phyloP scores from a whole-genome alignment of 2,888 invertebrate genomes.

The Aspidapion aeneum region DNA sequence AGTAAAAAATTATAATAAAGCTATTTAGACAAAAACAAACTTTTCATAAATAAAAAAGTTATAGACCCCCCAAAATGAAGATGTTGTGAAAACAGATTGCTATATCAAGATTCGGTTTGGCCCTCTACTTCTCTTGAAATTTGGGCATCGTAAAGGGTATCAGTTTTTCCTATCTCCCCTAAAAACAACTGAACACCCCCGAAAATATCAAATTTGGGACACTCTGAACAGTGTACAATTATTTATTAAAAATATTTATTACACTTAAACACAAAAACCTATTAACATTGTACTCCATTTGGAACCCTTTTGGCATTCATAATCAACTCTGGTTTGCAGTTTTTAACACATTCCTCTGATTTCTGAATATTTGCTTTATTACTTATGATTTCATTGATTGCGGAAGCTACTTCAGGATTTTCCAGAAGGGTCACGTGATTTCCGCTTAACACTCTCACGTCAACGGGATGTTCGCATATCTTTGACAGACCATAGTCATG shows the following conservation, averaged over 20 bases:
- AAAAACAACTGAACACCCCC: no score
- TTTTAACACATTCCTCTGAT: not conserved
- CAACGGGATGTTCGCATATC: conserved; percentile 49
- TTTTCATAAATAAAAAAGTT: no score
- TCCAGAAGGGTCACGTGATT: conserved; percentile 69
- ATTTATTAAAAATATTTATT: not conserved
- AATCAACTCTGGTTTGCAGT: not conserved
- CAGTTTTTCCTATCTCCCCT: no score
- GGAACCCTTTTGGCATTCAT: not conserved
- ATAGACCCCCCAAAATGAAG: no score
- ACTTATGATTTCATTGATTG: conserved; percentile 9
- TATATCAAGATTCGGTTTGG: no score
- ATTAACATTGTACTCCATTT: not conserved
- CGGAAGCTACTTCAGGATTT: conserved; percentile 44
- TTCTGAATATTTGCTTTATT: not conserved
- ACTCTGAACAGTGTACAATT: no score
- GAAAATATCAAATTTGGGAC: no score
- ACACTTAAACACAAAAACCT: not conserved
- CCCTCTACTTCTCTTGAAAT: no score
- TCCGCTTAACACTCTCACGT: conserved; percentile 63
- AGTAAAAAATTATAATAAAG: no score
- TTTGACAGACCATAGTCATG: conserved; percentile 61
- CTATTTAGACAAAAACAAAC: no score
- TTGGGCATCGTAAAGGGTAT: no score
- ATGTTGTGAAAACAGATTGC: no score